Percentiles rank a stretch among this genome's conserved stretches.
Evolutionary conservation across 2,797 vertebrate species (phyloP).

Genomic region (Melanotaenia nigrans): DNA sequence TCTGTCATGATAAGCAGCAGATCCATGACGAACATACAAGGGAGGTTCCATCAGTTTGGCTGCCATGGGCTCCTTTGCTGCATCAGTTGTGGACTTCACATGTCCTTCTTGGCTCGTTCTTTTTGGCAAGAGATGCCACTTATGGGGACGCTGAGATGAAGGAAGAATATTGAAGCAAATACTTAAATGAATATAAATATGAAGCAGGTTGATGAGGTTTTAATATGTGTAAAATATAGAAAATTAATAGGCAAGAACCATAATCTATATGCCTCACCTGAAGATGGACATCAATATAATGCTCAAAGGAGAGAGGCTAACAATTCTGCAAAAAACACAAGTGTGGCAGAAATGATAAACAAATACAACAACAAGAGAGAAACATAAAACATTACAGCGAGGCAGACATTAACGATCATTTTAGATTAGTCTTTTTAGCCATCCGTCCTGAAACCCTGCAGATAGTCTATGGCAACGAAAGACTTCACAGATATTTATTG

Average conservation of each 20-base stretch:
- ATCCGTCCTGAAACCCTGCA: neutral
- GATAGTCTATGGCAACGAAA: neutral
- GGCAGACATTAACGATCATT: neutral
- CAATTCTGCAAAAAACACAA: constrained; percentile 76
- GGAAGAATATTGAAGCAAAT: neutral
- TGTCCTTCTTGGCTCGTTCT: constrained; percentile 50
- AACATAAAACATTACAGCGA: neutral
- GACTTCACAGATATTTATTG: neutral
- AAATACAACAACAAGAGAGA: neutral
- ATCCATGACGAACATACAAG: constrained; percentile 29
- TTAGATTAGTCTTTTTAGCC: neutral
- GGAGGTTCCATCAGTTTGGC: constrained; percentile 33
- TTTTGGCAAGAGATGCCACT: constrained; percentile 70
- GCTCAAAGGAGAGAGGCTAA: constrained; percentile 71
- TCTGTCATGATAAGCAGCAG: constrained; percentile 33
- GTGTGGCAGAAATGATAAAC: constrained; percentile 2
- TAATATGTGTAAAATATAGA: neutral
- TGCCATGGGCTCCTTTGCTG: constrained; percentile 46
- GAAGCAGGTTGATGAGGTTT: neutral
- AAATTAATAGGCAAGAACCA: no score
- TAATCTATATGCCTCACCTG: constrained; percentile 71
- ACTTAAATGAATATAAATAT: neutral
- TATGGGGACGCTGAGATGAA: constrained; percentile 63
- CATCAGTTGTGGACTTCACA: constrained; percentile 49
- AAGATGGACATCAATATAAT: constrained; percentile 60